Evolutionary conservation across 2,113 vertebrate species (phyloP).

Genomic region (Hippocampus barbouri): DNA sequence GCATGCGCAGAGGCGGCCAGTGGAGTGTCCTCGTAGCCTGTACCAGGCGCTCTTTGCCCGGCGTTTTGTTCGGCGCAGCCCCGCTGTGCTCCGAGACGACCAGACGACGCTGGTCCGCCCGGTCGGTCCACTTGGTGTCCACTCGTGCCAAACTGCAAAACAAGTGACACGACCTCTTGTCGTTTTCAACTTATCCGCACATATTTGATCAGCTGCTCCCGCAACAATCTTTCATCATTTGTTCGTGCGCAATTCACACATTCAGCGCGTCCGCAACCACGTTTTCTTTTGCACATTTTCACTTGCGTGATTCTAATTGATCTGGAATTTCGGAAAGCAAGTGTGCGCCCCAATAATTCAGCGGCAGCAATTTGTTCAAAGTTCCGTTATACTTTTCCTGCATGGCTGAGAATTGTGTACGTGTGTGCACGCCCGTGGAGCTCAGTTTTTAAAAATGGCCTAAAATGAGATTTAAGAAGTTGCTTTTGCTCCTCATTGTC

Average conservation of each 20-base stretch:
- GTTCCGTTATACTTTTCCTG: conserved; percentile 3
- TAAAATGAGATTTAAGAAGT: neutral
- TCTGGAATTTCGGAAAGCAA: neutral
- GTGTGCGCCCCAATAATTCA: neutral
- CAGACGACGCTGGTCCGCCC: neutral
- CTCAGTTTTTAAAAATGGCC: neutral
- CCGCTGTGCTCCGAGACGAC: conserved; percentile 1
- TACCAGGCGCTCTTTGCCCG: neutral
- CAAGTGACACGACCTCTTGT: neutral
- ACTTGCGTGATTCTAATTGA: neutral
- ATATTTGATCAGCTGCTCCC: neutral
- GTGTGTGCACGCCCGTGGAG: neutral
- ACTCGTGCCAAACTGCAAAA: neutral
- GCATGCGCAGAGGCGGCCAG: neutral
- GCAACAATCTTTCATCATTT: neutral
- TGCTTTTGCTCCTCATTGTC: neutral
- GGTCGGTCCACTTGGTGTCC: neutral
- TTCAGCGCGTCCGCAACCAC: neutral
- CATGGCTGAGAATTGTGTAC: neutral
- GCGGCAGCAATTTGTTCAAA: neutral
- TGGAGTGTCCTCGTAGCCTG: neutral
- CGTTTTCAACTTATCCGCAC: neutral
- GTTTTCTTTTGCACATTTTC: neutral
- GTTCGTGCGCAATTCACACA: neutral
- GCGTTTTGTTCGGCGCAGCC: neutral